These are phyloP conservation scores for Coregonus ussuriensis DNA, from an alignment of 2,797 vertebrate species.

Conservation along the genomic window DNA sequence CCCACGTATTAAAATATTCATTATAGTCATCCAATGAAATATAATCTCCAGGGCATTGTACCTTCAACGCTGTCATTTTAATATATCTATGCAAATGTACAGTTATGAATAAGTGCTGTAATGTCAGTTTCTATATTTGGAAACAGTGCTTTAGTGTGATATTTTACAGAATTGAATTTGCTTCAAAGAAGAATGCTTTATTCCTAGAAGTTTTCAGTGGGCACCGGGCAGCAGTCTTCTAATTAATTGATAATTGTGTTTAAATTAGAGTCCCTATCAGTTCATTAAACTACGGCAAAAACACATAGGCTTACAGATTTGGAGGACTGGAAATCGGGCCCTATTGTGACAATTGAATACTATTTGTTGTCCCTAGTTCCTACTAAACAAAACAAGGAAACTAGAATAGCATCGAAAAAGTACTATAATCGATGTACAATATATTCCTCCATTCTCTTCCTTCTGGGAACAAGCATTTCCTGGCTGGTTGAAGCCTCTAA, in stretches of 20 bases:
- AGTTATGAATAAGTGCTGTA: constrained; percentile 11
- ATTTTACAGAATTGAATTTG: neutral
- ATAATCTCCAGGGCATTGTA: constrained; percentile 27
- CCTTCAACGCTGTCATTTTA: constrained; percentile 27
- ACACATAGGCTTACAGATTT: neutral
- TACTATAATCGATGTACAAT: neutral
- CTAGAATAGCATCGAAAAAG: neutral
- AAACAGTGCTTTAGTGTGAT: neutral
- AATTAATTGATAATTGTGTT: no score
- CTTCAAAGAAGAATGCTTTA: neutral
- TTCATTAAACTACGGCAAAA: neutral
- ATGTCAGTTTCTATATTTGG: constrained; percentile 12
- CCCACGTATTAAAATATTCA: constrained; percentile 30
- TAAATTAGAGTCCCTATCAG: neutral
- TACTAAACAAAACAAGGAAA: neutral
- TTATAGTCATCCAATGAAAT: constrained; percentile 25
- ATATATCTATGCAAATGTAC: constrained; percentile 35
- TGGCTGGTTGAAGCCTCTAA: neutral
- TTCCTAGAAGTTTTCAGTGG: neutral
- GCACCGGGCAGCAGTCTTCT: no score
- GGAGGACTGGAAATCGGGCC: neutral
- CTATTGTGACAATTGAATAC: neutral
- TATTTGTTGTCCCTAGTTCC: neutral
- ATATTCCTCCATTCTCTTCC: neutral
- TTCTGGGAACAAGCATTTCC: neutral